Base-by-base conservation (phyloP, 1,140 invertebrate species). In the Stenopsyche tienmushanensis region DNA sequence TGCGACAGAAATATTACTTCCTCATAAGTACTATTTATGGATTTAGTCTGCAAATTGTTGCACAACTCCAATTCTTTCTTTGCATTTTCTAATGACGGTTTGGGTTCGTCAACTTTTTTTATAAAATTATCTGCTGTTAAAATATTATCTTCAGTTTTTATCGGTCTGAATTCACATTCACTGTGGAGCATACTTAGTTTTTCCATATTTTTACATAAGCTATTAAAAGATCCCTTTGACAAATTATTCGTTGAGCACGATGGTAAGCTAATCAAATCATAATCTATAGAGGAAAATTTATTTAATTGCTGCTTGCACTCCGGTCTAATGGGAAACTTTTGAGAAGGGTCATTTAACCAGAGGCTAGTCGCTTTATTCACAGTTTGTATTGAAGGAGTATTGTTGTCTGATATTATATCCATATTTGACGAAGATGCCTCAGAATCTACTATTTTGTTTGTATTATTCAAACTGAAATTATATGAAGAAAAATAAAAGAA, bases 311-410 rank as follows among this genome's bases (percentile, higher is more conserved):
- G 20, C 39, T 34, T n/a, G 26, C 77, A 69, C 77, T 77, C 64
- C 78, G 78, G 72, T 39, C 63, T 29, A 23, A 50, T 18, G 17
- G 69, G 57, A 53, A 70, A 70, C 17, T 64, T 39, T 47, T 70
- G 78, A 73, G 78, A 79, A 69, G 77, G 78, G 72, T 81, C 79
- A 72, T 79, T 78, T 45, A 81, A 76, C 79, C 79, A 81, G 62
- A 79, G 77, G 70, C 75, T 77, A 52, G 79, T 81, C n/a, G 79
- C 79, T 67, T 77, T 78, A 54, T 34, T 34, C 29, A 15, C 8
- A 5, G 44, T 47, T 20, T 20, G 44, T 20, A 47, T 9, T 15
- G 17, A 15, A 20, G 10, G 44, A 5, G 44, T 7, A 7, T 8
- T 21, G 2, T 64, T 55, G 66, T 68, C 62, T 0, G 53, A 52